Percentiles rank a stretch among this genome's conserved stretches.
Conservation (phyloP, 2,113 vertebrate genomes). For the Psammodynastes pulverulentus region DNA sequence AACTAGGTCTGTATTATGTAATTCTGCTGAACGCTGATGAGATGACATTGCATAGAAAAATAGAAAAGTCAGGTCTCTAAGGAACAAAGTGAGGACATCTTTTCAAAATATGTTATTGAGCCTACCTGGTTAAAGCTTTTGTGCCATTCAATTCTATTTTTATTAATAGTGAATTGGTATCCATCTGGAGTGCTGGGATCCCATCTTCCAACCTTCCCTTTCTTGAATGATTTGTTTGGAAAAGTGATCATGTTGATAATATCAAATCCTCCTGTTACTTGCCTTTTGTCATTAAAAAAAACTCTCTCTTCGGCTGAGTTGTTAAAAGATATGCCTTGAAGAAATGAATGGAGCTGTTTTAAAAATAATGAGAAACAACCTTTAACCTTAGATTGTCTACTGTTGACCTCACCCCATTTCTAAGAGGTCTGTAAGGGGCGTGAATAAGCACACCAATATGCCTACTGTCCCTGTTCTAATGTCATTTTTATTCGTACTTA, state of each 20-base stretch:
- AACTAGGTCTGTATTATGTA: not conserved
- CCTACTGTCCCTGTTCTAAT: too few species aligned
- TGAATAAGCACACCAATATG: too few species aligned
- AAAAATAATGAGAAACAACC: not conserved
- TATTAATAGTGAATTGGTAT: not conserved
- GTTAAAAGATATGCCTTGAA: not conserved
- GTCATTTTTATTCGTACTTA: too few species aligned
- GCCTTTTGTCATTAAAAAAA: not conserved
- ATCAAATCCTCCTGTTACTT: conserved; percentile 1
- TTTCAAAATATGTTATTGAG: not conserved
- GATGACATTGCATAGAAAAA: not conserved
- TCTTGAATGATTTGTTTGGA: not conserved
- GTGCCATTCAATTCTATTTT: not conserved
- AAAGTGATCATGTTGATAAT: not conserved
- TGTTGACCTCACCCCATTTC: too few species aligned
- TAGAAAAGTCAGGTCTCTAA: not conserved
- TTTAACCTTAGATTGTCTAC: too few species aligned
- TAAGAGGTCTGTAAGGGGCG: too few species aligned
- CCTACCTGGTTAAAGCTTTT: not conserved
- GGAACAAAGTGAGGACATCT: not conserved
- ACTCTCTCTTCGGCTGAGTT: not conserved
- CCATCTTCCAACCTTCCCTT: not conserved
- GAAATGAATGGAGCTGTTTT: not conserved
- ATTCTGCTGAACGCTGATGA: not conserved
- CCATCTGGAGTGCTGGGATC: not conserved